These are phyloP conservation scores for Drosophila fungiperda DNA, from an alignment of 2,888 invertebrate genomes.

Conservation along the genomic window DNA sequence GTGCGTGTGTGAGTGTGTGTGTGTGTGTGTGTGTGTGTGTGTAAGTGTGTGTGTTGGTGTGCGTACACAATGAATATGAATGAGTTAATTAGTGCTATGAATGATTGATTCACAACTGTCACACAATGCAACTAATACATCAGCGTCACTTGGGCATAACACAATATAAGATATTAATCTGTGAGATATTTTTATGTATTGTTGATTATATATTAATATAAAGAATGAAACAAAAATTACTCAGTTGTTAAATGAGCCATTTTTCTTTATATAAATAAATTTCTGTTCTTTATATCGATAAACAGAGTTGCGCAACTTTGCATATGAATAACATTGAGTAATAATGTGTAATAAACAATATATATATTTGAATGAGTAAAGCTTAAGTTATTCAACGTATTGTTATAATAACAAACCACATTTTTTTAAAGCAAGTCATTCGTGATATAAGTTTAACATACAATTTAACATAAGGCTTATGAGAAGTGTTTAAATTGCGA, in stretches of 20 bases:
- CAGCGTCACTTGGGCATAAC: not conserved
- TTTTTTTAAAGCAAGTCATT: not conserved
- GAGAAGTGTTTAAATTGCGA: slow-evolving; percentile 60
- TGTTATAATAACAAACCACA: not conserved
- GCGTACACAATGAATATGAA: slow-evolving; percentile 55
- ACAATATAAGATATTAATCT: not conserved
- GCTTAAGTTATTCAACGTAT: not conserved
- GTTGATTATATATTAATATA: not conserved
- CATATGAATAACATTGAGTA: not conserved
- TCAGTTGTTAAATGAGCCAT: not conserved
- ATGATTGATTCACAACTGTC: slow-evolving; percentile 54
- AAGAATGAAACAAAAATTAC: not conserved
- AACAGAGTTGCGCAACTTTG: not conserved
- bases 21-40: not conserved
- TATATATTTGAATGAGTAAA: not conserved
- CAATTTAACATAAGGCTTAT: slow-evolving; percentile 13
- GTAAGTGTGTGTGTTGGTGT: not conserved
- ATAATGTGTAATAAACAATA: not conserved
- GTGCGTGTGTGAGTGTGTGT: not conserved
- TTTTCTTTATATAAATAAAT: too few relatives aligned
- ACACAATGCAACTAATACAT: slow-evolving; percentile 11
- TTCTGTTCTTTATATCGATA: too few relatives aligned
- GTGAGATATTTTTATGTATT: not conserved
- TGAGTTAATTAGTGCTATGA: slow-evolving; percentile 58
- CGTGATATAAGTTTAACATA: not conserved